Evolutionary conservation across 2,113 vertebrate species (phyloP).

Genomic region (Dipodomys stephensi): DNA sequence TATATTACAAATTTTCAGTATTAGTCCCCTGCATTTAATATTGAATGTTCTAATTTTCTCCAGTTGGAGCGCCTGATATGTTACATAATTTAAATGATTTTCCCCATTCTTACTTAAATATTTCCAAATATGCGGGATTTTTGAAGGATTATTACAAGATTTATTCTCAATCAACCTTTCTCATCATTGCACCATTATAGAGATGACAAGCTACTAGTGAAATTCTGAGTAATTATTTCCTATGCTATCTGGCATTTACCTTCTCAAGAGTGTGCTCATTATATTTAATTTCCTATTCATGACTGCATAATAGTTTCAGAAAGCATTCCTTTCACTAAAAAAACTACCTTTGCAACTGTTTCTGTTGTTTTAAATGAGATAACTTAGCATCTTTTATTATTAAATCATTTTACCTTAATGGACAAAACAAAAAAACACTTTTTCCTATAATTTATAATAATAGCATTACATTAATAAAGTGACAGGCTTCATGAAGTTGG

Average conservation of each 20-base stretch:
- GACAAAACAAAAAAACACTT: slow-evolving; percentile 30
- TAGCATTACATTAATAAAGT: slow-evolving; percentile 21
- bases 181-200: neutral
- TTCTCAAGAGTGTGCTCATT: slow-evolving; percentile 12
- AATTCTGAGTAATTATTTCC: neutral
- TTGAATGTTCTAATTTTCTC: slow-evolving; percentile 12
- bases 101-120: neutral
- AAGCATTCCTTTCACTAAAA: slow-evolving; percentile 43
- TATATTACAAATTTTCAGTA: neutral
- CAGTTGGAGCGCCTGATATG: neutral
- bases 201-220: neutral
- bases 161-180: neutral
- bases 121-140: neutral
- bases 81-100: neutral
- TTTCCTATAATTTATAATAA: slow-evolving; percentile 27
- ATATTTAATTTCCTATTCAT: slow-evolving; percentile 32
- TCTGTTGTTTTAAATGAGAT: slow-evolving; percentile 30
- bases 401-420: slow-evolving; percentile 17
- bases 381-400: slow-evolving; percentile 49
- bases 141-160: neutral
- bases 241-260: neutral
- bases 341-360: slow-evolving; percentile 53
- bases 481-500: neutral
- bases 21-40: slow-evolving; percentile 13
- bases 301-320: neutral